Evolutionary conservation across 2,888 invertebrate genomes (phyloP).

Genomic region (Dynastes grantii): DNA sequence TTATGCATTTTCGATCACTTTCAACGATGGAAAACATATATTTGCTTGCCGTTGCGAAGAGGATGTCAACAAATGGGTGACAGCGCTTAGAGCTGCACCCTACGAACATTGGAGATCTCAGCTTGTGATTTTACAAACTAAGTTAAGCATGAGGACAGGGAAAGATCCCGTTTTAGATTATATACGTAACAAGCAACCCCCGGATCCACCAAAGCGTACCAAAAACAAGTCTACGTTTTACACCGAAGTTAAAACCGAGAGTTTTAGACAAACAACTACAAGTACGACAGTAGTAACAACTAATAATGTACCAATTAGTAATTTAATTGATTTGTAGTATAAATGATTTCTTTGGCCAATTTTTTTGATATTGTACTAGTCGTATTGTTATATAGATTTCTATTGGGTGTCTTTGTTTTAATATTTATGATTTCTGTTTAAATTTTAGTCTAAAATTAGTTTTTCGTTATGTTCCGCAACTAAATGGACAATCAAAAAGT

Average conservation of each 20-base stretch:
- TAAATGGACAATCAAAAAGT: too few relatives aligned
- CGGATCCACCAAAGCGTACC: conserved; percentile 56
- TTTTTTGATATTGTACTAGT: conserved; percentile 36
- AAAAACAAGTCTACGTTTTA: conserved; percentile 65
- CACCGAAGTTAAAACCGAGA: conserved; percentile 54
- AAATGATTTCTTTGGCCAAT: conserved; percentile 6
- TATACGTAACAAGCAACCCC: conserved; percentile 61
- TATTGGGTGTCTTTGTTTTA: neutral
- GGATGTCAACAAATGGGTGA: conserved; percentile 82
- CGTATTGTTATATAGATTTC: conserved; percentile 14
- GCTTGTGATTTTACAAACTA: conserved; percentile 77
- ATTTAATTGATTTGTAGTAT: conserved; percentile 62
- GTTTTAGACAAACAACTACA: conserved; percentile 53
- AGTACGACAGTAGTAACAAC: conserved; percentile 55
- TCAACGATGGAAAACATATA: conserved; percentile 74
- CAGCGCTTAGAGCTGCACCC: conserved; percentile 78
- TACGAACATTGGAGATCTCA: conserved; percentile 81
- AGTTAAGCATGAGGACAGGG: conserved; percentile 79
- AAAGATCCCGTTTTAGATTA: conserved; percentile 72
- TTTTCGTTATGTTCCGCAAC: too few relatives aligned
- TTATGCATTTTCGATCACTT: conserved; percentile 82
- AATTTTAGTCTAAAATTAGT: neutral
- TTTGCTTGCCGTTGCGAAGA: conserved; percentile 81
- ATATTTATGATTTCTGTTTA: neutral
- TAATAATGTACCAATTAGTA: conserved; percentile 58